A percentile compares a stretch with the other conserved stretches of the same genome.
These are phyloP conservation scores for Sebastolobus altivelis DNA, from an alignment of 2,797 vertebrate genomes.

Conservation along the genomic window DNA sequence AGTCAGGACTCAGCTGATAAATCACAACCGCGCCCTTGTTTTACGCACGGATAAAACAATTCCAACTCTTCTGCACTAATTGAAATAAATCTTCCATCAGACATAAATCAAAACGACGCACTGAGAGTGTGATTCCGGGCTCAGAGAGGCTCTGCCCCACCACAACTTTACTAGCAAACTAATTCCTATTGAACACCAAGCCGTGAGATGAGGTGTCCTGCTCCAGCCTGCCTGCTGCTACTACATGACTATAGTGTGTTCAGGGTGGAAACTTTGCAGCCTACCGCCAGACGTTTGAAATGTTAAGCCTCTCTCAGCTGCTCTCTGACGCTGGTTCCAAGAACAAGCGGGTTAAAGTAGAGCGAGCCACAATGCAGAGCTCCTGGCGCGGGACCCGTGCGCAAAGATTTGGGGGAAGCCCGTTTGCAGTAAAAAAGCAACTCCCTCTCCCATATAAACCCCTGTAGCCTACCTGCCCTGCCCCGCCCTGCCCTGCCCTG, in stretches of 20 bases:
- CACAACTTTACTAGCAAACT: neutral
- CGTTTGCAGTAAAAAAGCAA: slow-evolving; percentile 26
- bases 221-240: slow-evolving; percentile 10
- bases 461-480: slow-evolving; percentile 46
- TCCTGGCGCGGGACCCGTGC: slow-evolving; percentile 57
- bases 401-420: slow-evolving; percentile 48
- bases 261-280: slow-evolving; percentile 70
- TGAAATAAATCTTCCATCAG: slow-evolving; percentile 9
- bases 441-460: slow-evolving; percentile 43
- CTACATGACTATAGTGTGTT: slow-evolving; percentile 32
- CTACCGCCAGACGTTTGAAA: slow-evolving; percentile 77
- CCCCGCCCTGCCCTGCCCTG: slow-evolving; percentile 57
- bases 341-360: slow-evolving; percentile 40
- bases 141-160: neutral
- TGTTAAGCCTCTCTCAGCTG: slow-evolving; percentile 78
- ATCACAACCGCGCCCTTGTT: neutral
- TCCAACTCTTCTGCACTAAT: neutral
- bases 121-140: neutral
- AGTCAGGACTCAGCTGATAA: neutral
- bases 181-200: slow-evolving; percentile 16
- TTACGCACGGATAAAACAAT: slow-evolving; percentile 27
- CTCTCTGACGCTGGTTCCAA: slow-evolving; percentile 72
- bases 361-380: slow-evolving; percentile 64
- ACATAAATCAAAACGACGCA: neutral
- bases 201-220: slow-evolving; percentile 19